phyloP scores from a whole-genome alignment of 2,113 vertebrate genomes.

The Murina feae region DNA sequence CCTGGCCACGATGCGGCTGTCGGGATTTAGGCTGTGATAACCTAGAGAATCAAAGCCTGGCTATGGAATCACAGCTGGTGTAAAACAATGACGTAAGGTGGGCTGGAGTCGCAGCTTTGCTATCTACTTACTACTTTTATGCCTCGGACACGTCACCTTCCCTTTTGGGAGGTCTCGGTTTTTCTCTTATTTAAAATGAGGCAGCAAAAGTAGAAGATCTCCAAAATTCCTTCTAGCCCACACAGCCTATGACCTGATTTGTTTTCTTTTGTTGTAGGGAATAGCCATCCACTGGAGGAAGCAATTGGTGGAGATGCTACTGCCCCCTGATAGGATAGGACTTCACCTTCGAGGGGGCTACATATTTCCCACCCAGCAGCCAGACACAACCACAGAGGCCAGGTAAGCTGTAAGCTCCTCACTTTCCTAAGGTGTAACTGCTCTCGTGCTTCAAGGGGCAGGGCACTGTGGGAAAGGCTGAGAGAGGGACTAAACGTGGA shows the following conservation, averaged over 20 bases:
- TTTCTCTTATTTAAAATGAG: background rate
- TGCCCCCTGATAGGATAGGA: constrained; percentile 51
- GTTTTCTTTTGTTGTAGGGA: background rate
- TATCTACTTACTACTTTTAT: background rate
- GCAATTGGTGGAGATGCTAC: constrained; percentile 28
- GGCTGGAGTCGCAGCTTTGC: background rate
- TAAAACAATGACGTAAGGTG: background rate
- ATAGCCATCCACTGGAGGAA: constrained; percentile 55
- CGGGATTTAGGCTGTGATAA: background rate
- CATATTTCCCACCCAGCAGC: constrained; percentile 66
- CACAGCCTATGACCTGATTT: background rate
- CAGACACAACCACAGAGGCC: constrained; percentile 42
- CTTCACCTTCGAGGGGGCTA: constrained; percentile 70
- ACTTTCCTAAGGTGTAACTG: background rate
- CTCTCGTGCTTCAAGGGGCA: background rate
- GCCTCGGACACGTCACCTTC: background rate
- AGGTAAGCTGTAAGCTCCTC: constrained; percentile 58
- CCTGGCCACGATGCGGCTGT: background rate
- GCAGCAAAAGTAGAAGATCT: background rate
- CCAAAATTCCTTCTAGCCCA: background rate
- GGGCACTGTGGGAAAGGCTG: background rate
- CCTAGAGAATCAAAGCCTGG: background rate
- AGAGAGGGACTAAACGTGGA: background rate
- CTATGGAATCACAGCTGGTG: background rate
- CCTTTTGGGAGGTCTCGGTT: background rate